These are phyloP conservation scores for Pseudobourletiella spinata DNA, from an alignment of 1,140 invertebrate genomes.

Conservation along the genomic window DNA sequence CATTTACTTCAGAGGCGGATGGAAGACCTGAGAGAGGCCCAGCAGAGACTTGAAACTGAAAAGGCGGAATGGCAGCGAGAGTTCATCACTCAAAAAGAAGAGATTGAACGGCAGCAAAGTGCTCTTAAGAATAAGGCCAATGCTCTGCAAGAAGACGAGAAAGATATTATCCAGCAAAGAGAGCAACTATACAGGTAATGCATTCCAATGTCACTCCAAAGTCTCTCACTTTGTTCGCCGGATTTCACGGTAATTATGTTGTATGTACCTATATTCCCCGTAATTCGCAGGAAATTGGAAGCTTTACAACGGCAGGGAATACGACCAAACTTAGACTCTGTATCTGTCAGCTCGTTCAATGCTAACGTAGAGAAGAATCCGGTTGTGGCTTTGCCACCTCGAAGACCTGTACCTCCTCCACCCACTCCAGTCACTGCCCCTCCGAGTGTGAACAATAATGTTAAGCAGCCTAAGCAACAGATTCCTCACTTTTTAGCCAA, in stretches of 20 bases:
- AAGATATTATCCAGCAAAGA: constrained; percentile 71
- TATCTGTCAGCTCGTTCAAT: constrained; percentile 17
- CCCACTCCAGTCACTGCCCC: not conserved
- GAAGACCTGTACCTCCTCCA: constrained; percentile 9
- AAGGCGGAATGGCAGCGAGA: constrained; percentile 31
- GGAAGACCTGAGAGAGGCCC: constrained; percentile 33
- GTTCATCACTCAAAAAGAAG: constrained; percentile 24
- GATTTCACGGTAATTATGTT: too few species aligned
- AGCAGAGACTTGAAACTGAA: constrained; percentile 30
- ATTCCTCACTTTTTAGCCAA: constrained; percentile 29
- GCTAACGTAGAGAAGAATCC: constrained; percentile 14
- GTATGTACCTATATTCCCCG: not conserved
- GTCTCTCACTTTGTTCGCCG: too few species aligned
- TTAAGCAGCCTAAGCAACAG: constrained; percentile 23
- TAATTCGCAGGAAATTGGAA: constrained; percentile 30
- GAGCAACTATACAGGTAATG: constrained; percentile 66
- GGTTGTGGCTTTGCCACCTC: not conserved
- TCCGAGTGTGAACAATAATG: not conserved
- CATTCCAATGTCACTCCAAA: too few species aligned
- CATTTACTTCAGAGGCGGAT: constrained; percentile 28
- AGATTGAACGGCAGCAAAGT: constrained; percentile 16
- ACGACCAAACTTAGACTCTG: constrained; percentile 22
- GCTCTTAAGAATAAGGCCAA: constrained; percentile 19
- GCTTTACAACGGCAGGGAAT: constrained; percentile 30
- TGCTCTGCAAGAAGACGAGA: constrained; percentile 50